Evolutionary conservation across 2,888 invertebrate species (phyloP).

Genomic region (Mythimna vitellina): DNA sequence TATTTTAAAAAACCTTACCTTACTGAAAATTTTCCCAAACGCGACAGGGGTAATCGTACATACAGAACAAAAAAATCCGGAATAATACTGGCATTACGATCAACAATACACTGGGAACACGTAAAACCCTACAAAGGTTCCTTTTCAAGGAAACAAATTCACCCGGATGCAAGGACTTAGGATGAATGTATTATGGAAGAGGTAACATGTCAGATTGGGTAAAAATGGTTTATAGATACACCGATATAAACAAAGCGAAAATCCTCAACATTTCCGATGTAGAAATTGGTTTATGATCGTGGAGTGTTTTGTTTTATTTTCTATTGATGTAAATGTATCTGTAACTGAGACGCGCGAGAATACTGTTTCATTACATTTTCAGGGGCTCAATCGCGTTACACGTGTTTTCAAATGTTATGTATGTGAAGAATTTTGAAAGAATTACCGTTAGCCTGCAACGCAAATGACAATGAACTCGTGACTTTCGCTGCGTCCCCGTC

Average conservation of each 20-base stretch:
- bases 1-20: neutral
- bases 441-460: too few species aligned
- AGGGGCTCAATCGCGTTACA: neutral
- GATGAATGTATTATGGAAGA: constrained; percentile 77
- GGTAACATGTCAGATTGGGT: constrained; percentile 71
- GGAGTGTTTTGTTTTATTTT: constrained; percentile 30
- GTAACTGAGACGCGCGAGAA: neutral
- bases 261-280: constrained; percentile 31
- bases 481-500: too few species aligned
- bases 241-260: constrained; percentile 46
- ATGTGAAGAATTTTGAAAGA: too few species aligned
- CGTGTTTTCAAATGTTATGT: neutral
- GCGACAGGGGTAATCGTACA: constrained; percentile 51
- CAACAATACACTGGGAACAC: constrained; percentile 58
- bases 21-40: constrained; percentile 42
- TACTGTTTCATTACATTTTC: neutral
- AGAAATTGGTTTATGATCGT: constrained; percentile 28
- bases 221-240: constrained; percentile 63
- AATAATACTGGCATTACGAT: constrained; percentile 68
- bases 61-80: constrained; percentile 67
- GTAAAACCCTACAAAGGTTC: constrained; percentile 60
- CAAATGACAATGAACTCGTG: too few species aligned
- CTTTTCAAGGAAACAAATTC: constrained; percentile 72
- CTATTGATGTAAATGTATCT: neutral
- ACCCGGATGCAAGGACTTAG: constrained; percentile 72